phyloP scores from a whole-genome alignment of 2,797 vertebrate genomes.

The Tympanoctomys barrerae region DNA sequence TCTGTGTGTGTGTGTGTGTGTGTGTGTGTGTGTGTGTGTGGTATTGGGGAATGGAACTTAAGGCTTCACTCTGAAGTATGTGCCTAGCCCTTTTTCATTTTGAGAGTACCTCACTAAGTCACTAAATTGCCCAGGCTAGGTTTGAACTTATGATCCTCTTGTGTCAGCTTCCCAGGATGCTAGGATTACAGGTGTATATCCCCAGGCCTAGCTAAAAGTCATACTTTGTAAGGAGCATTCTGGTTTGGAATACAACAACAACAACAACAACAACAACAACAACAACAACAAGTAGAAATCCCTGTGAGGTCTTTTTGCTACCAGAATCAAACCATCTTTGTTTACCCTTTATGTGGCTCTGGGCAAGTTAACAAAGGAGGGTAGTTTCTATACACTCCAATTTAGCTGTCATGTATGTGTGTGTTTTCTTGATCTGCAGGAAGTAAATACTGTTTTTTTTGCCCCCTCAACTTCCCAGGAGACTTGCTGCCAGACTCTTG shows the following conservation, averaged over 20 bases:
- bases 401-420: neutral
- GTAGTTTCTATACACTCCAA: neutral
- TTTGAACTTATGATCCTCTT: neutral
- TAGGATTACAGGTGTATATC: neutral
- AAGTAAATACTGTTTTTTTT: neutral
- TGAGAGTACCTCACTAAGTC: neutral
- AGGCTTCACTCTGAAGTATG: neutral
- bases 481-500: neutral
- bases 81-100: neutral
- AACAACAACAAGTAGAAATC: neutral
- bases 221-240: neutral
- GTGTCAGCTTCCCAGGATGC: neutral
- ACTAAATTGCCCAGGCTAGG: neutral
- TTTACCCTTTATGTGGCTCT: neutral
- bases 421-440: neutral
- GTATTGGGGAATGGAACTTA: neutral
- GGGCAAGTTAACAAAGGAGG: neutral
- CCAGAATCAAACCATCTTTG: constrained; percentile 22
- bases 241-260: neutral
- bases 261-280: neutral
- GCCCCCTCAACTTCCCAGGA: neutral
- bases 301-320: neutral
- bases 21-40: neutral
- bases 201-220: neutral
- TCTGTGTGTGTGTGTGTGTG: neutral